These are phyloP conservation scores for Hypotaenidia philippensis DNA, from an alignment of 2,797 vertebrate genomes.

Conservation along the genomic window DNA sequence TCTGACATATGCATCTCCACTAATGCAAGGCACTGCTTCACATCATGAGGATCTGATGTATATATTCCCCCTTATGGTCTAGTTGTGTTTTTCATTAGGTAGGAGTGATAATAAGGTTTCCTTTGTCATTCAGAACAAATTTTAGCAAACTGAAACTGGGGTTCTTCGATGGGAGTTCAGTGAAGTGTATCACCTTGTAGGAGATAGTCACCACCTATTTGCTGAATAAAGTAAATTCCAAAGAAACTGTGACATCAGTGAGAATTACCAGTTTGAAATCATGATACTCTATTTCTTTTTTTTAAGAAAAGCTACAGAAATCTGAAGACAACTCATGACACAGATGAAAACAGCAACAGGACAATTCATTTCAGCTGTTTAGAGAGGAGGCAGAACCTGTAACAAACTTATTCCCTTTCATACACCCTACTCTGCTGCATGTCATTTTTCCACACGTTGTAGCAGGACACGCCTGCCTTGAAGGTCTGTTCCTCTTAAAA, in stretches of 20 bases:
- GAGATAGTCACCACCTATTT: not conserved
- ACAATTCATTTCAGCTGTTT: not conserved
- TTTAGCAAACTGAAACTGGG: not conserved
- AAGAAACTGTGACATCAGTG: not conserved
- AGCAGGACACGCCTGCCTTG: not conserved
- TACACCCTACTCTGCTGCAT: not conserved
- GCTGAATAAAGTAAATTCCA: not conserved
- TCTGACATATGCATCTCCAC: rapidly evolving
- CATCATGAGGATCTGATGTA: not conserved
- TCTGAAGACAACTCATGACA: not conserved
- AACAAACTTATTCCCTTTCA: not conserved
- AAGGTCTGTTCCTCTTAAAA: not conserved
- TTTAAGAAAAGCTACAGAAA: not conserved
- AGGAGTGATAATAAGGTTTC: not conserved
- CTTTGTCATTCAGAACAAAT: not conserved
- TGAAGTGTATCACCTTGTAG: not conserved
- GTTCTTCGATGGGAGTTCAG: not conserved
- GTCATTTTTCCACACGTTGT: not conserved
- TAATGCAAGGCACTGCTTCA: not conserved
- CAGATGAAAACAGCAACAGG: not conserved
- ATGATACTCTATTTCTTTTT: not conserved
- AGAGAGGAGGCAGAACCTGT: not conserved
- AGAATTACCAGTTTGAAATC: constrained; percentile 1
- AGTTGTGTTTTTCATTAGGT: not conserved
- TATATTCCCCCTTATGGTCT: not conserved